Conservation (phyloP, 2,113 vertebrate species). For the Desmodus rotundus region DNA sequence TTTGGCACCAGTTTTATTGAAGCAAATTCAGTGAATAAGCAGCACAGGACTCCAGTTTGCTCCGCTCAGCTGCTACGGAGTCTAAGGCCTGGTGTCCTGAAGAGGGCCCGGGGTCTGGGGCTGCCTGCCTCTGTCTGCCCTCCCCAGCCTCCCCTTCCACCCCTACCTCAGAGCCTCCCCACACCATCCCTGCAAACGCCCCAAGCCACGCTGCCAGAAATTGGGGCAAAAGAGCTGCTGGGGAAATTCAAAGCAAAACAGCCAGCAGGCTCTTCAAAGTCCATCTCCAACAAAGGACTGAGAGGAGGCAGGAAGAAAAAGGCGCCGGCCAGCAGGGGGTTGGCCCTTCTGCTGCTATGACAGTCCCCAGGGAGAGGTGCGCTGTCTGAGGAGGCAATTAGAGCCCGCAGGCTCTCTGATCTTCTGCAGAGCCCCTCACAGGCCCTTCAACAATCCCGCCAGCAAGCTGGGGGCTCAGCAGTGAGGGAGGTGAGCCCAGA, state of each 20-base stretch:
- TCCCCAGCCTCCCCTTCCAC: no score
- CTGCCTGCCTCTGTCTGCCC: not conserved
- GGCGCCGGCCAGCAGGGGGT: not conserved
- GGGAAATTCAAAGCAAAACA: constrained; percentile 52
- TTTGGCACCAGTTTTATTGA: not conserved
- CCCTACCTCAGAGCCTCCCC: not conserved
- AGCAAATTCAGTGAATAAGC: not conserved
- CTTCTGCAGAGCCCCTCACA: not conserved
- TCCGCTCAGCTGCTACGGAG: not conserved
- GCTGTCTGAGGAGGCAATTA: not conserved
- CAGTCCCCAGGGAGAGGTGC: not conserved
- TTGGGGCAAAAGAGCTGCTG: not conserved
- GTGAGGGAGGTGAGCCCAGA: not conserved
- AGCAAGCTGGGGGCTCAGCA: not conserved
- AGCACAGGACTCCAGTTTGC: not conserved
- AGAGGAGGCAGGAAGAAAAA: not conserved
- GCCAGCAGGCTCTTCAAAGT: constrained; percentile 44
- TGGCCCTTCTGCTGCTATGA: rapidly evolving
- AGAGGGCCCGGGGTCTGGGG: not conserved
- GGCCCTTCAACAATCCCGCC: not conserved
- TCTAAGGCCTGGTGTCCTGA: not conserved
- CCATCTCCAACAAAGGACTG: not conserved
- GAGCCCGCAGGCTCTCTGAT: not conserved
- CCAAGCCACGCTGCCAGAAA: not conserved
- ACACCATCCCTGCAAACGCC: not conserved